Evolutionary conservation across 2,797 vertebrate genomes (phyloP).

Genomic region (Pangasius krempfi): DNA sequence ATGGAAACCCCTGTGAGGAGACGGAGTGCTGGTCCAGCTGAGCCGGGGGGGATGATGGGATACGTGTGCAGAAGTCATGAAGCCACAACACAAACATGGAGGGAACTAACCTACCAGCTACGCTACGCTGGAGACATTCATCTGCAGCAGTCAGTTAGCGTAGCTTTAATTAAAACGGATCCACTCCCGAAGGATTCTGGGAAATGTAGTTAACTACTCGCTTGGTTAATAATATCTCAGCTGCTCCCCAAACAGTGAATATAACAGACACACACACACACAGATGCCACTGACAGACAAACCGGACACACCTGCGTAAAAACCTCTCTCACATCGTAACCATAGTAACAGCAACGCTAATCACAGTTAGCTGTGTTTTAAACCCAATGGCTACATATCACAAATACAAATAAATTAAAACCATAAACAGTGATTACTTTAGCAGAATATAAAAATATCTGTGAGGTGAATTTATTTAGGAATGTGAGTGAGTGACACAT

Average conservation of each 20-base stretch:
- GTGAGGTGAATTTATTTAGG: background rate
- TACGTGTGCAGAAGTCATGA: conserved; percentile 42
- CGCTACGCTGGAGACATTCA: background rate
- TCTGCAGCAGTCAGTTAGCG: background rate
- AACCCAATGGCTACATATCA: background rate
- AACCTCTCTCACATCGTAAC: background rate
- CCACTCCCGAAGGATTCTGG: background rate
- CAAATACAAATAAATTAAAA: background rate
- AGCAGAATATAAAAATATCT: background rate
- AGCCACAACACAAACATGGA: conserved; percentile 23
- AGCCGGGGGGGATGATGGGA: conserved; percentile 69
- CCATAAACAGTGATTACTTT: background rate
- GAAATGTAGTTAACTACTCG: conserved; percentile 9
- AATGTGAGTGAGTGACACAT: background rate
- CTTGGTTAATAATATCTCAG: background rate
- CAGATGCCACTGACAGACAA: conserved; percentile 7
- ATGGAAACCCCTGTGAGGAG: conserved; percentile 75
- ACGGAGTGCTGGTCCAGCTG: conserved; percentile 70
- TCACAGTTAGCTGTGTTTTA: background rate
- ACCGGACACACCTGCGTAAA: background rate
- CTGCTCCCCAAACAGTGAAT: background rate
- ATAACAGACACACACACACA: background rate
- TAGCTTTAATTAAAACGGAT: conserved; percentile 8
- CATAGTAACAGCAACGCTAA: background rate
- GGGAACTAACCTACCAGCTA: background rate